phyloP scores from a whole-genome alignment of 2,888 invertebrate species.

The Liopterus haemorrhoidalis region DNA sequence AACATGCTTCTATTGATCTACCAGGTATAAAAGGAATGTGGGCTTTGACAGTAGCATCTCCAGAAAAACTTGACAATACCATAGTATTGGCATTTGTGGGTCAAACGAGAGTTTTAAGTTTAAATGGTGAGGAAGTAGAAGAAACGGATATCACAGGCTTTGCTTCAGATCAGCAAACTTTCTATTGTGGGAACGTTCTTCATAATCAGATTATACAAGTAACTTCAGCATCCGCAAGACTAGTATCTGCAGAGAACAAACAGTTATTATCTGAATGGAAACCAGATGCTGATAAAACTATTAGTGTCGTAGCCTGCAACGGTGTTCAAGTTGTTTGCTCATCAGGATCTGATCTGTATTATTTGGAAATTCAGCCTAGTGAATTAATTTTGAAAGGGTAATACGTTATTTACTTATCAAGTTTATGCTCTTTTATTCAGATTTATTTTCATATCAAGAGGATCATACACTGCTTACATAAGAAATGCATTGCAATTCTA shows the following conservation, averaged over 20 bases:
- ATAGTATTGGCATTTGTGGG: slow-evolving; percentile 94
- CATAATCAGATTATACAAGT: slow-evolving; percentile 70
- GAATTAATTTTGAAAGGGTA: slow-evolving; percentile 58
- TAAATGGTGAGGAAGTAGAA: slow-evolving; percentile 95
- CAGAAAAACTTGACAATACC: slow-evolving; percentile 66
- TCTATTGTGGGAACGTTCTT: slow-evolving; percentile 87
- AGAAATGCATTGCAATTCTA: no score
- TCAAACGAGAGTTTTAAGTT: slow-evolving; percentile 82
- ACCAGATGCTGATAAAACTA: slow-evolving; percentile 62
- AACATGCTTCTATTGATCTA: slow-evolving; percentile 94
- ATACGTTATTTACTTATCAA: slow-evolving; percentile 16
- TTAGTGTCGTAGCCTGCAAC: slow-evolving; percentile 86
- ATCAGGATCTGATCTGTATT: slow-evolving; percentile 80
- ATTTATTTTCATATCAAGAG: background rate
- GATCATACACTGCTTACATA: no score
- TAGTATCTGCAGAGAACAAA: slow-evolving; percentile 64
- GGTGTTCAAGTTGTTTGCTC: slow-evolving; percentile 73
- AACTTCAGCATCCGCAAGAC: slow-evolving; percentile 65
- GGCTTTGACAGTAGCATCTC: slow-evolving; percentile 75
- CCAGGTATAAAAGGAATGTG: slow-evolving; percentile 98
- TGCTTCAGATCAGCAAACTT: slow-evolving; percentile 85
- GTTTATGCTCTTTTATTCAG: background rate
- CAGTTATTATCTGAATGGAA: slow-evolving; percentile 66
- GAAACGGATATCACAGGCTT: slow-evolving; percentile 93
- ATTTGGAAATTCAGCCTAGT: slow-evolving; percentile 65